These are phyloP conservation scores for Bos taurus DNA, from an alignment of 2,113 vertebrate species.

Conservation along the genomic window DNA sequence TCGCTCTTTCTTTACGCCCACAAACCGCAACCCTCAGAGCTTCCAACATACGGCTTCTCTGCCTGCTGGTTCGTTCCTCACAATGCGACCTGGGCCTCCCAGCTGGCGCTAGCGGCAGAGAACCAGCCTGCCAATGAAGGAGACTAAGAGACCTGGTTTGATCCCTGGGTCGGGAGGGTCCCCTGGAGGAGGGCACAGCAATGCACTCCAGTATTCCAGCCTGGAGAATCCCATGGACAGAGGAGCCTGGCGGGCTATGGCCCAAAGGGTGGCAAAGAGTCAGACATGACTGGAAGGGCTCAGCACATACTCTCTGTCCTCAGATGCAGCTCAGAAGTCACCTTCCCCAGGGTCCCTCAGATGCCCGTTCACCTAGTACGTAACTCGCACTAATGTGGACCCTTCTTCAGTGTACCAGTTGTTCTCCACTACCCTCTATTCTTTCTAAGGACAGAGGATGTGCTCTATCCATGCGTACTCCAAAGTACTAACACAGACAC, in stretches of 20 bases:
- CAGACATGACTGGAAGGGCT: not conserved
- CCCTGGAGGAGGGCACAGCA: not conserved
- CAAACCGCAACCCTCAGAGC: not conserved
- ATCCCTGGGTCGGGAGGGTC: not conserved
- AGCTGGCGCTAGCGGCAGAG: not conserved
- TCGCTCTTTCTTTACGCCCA: not conserved
- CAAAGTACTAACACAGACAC: not conserved
- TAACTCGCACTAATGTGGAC: not conserved
- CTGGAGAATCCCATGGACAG: not conserved
- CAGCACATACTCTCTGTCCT: not conserved
- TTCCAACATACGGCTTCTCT: not conserved
- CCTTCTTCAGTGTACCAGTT: not conserved
- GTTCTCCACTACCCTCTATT: not conserved
- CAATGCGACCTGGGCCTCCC: not conserved
- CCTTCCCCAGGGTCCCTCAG: not conserved
- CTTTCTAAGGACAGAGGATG: not conserved
- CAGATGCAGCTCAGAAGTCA: not conserved
- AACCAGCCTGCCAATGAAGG: not conserved
- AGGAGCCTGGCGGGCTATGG: not conserved
- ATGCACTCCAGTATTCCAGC: not conserved
- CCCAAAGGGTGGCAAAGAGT: not conserved
- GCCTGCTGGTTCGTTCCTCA: not conserved
- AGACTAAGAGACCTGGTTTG: not conserved
- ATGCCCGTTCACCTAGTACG: not conserved
- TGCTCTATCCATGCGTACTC: not conserved